Percentiles rank a stretch among this genome's conserved stretches.
phyloP scores from a whole-genome alignment of 2,113 vertebrate genomes.

The Erythrolamprus reginae region DNA sequence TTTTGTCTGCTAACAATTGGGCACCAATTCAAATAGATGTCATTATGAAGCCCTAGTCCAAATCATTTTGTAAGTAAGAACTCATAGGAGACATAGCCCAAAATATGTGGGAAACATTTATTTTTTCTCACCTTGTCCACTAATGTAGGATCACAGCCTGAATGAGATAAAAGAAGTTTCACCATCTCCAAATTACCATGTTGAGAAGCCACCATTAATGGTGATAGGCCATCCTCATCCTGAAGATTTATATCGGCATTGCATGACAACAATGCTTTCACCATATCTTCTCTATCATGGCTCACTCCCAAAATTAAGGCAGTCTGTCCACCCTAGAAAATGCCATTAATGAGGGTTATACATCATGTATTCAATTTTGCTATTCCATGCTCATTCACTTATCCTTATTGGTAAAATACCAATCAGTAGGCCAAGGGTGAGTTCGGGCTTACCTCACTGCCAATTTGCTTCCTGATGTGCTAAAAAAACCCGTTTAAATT shows the following conservation, averaged over 20 bases:
- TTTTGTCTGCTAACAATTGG: background rate
- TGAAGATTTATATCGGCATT: constrained; percentile 72
- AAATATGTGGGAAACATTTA: background rate
- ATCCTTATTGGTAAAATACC: background rate
- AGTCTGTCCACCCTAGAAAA: constrained; percentile 71
- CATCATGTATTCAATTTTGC: background rate
- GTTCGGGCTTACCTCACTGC: too few relatives aligned
- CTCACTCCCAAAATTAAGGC: constrained; percentile 75
- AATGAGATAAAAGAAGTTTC: constrained; percentile 68
- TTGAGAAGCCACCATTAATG: constrained; percentile 73
- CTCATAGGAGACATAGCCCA: background rate
- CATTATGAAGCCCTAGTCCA: background rate
- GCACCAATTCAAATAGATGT: background rate
- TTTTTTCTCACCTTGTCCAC: constrained; percentile 67
- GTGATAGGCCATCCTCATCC: constrained; percentile 66
- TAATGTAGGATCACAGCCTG: constrained; percentile 58
- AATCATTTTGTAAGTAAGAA: background rate
- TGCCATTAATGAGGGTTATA: background rate
- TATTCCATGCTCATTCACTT: background rate
- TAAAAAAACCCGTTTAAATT: too few relatives aligned
- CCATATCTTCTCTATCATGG: constrained; percentile 74
- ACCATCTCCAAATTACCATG: constrained; percentile 65
- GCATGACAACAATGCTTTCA: constrained; percentile 69
- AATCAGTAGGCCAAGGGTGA: background rate
- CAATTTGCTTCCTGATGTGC: too few relatives aligned